Percentiles rank a stretch among this genome's conserved stretches.
phyloP scores from a whole-genome alignment of 2,113 vertebrate genomes.

The Chrysochloris asiatica region DNA sequence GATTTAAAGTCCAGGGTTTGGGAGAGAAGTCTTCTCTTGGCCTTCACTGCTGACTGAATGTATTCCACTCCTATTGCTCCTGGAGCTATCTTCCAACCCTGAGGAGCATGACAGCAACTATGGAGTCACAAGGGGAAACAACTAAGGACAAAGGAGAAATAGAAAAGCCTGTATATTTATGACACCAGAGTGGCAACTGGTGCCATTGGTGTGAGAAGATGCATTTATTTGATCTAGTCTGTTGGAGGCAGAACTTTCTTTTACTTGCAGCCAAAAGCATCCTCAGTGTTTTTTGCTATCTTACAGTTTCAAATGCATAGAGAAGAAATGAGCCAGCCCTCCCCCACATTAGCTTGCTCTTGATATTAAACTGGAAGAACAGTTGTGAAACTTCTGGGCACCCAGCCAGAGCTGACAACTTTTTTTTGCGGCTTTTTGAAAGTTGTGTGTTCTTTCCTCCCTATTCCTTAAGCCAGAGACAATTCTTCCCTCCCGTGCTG shows the following conservation, averaged over 20 bases:
- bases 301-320: not conserved
- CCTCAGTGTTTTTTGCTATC: not conserved
- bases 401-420: conserved; percentile 53
- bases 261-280: conserved; percentile 14
- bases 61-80: rapidly evolving
- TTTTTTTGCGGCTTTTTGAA: conserved; percentile 58
- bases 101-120: not conserved
- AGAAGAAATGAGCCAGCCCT: not conserved
- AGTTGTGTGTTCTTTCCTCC: conserved; percentile 63
- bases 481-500: conserved; percentile 49
- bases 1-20: not conserved
- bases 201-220: not conserved
- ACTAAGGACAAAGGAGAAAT: not conserved
- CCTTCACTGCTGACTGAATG: not conserved
- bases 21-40: not conserved
- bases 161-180: not conserved
- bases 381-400: conserved; percentile 57
- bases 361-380: not conserved
- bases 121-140: not conserved
- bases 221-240: not conserved
- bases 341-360: not conserved
- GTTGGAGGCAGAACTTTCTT: not conserved
- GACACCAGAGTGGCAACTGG: not conserved
- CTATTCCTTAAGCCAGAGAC: conserved; percentile 45
- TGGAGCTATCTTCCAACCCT: not conserved